phyloP scores from a whole-genome alignment of 2,888 invertebrate species.

The Ashinkailepas kermadecensis region DNA sequence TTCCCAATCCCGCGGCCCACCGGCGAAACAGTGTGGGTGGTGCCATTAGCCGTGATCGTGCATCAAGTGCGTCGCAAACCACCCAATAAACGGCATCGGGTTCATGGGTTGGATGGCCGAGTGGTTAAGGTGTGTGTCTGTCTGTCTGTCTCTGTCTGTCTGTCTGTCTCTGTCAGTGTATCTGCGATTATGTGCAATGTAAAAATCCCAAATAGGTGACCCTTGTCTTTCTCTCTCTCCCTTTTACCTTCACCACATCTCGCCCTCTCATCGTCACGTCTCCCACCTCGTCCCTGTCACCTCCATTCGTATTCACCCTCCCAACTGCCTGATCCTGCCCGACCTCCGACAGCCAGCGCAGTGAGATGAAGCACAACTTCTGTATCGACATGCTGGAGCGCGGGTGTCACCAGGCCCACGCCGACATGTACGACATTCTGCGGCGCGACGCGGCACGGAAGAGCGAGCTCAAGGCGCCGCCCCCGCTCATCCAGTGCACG shows the following conservation, averaged over 20 bases:
- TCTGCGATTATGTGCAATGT: no score
- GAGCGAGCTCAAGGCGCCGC: background rate
- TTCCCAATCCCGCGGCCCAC: no score
- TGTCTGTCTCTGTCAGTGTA: no score
- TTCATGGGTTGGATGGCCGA: no score
- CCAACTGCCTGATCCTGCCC: background rate
- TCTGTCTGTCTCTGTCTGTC: no score
- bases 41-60: no score
- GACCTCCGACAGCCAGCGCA: background rate
- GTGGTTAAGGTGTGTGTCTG: no score
- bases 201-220: no score
- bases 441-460: background rate
- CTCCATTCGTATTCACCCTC: background rate
- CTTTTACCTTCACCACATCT: background rate
- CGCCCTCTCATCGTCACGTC: background rate
- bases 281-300: background rate
- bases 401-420: background rate
- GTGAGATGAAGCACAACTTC: background rate
- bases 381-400: slow-evolving; percentile 16
- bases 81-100: no score
- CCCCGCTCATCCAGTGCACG: background rate
- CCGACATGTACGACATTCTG: background rate
- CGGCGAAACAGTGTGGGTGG: no score
- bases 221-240: no score
- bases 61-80: no score